Base-by-base conservation (phyloP, 1,140 invertebrate genomes). In the Aplysia californica region DNA sequence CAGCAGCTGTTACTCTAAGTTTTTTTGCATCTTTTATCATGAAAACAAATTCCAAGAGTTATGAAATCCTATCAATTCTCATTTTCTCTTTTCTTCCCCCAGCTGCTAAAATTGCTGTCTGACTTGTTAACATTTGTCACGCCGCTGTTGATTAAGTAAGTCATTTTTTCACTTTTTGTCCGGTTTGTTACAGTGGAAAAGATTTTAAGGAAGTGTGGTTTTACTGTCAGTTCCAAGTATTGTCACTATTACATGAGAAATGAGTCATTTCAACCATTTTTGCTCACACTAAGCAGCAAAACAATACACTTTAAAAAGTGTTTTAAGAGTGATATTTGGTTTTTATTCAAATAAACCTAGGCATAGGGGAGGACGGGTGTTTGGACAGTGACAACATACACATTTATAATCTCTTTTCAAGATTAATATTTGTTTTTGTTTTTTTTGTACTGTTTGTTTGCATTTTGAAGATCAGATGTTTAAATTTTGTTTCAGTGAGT, bases 61-160 rank as follows among this genome's bases (percentile, higher is more conserved):
- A n/a, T n/a, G n/a, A n/a, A n/a, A n/a, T n/a, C n/a, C n/a, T n/a
- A n/a, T n/a, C n/a, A n/a, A n/a, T n/a, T n/a, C n/a, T n/a, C n/a
- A 4, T n/a, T 39, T 4, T 69, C n/a, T 39, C 35, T 75, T 4
- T 26, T 18, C 26, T 29, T n/a, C 38, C 29, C 21, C 26, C 41
- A 75, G 72, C 2, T 75, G 21, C 55, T 75, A 38, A 75, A 75
- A 29, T 56, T 75, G 26, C 1, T 75, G 2, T 18, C 72, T 3
- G 72, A 75, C 26, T 56, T 75, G 15, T n/a, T 75, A 35, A 75
- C 72, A 15, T 75, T 75, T 55, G 72, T 75, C 29, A 75, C 72
- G 29, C 72, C 72, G 20, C 2, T 75, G 59, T 29, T 75, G 18
- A 75, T 75, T 44, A 41, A 75, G 72, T 75, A 39, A 75, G 72